These are phyloP conservation scores for Ephestia elutella DNA, from an alignment of 1,140 invertebrate species.

Conservation along the genomic window DNA sequence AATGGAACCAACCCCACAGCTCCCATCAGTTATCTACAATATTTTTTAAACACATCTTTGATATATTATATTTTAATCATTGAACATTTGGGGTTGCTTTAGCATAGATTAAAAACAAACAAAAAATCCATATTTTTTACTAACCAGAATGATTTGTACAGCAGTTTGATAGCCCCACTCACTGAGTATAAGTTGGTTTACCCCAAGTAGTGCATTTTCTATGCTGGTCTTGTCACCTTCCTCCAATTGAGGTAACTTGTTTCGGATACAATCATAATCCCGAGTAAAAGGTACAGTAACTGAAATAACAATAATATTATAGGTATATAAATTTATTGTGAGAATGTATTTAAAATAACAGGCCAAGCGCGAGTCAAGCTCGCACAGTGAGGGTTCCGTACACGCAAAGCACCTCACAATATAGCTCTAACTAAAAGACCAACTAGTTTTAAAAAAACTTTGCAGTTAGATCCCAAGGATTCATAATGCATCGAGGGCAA, in stretches of 20 bases:
- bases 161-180: conserved; percentile 90
- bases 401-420: too few species aligned
- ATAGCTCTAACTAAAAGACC: too few species aligned
- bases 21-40: conserved; percentile 87
- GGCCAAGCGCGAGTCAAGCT: too few species aligned
- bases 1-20: conserved; percentile 79
- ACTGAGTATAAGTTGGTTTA: conserved; percentile 83
- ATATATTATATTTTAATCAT: too few species aligned
- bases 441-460: too few species aligned
- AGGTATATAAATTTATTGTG: background rate
- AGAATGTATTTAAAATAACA: too few species aligned
- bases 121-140: background rate
- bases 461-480: too few species aligned
- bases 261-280: conserved; percentile 86
- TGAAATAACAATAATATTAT: conserved; percentile 34
- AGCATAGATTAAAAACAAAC: too few species aligned
- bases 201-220: conserved; percentile 83
- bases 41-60: conserved; percentile 1
- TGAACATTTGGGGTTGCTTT: too few species aligned
- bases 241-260: conserved; percentile 82
- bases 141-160: conserved; percentile 80
- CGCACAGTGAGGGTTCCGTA: too few species aligned
- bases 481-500: too few species aligned
- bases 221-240: conserved; percentile 90
- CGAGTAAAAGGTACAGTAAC: conserved; percentile 87